Percentiles rank a stretch among this genome's conserved stretches.
Evolutionary conservation across 1,140 invertebrate species (phyloP).

Genomic region (Pachyrhynchus sulphureomaculatus): DNA sequence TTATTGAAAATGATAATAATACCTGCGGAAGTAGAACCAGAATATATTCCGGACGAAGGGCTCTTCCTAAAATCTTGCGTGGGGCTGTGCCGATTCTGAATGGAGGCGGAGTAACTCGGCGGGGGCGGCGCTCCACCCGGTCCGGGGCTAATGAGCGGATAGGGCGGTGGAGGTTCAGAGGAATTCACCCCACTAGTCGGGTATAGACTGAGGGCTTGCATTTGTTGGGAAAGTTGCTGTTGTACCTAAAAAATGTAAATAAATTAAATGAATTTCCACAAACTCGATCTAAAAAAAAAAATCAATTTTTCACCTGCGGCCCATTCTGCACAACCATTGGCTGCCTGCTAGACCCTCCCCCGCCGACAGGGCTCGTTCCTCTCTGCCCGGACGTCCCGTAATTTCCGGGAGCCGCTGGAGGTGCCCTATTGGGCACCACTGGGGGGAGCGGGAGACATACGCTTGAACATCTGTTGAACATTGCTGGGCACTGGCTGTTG

Average conservation of each 20-base stretch:
- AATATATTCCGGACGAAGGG: constrained; percentile 77
- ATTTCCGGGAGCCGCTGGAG: constrained; percentile 53
- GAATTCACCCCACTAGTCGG: constrained; percentile 58
- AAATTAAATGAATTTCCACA: not conserved
- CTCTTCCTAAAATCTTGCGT: constrained; percentile 72
- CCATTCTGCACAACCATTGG: constrained; percentile 82
- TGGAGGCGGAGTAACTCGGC: constrained; percentile 81
- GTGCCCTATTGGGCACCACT: constrained; percentile 61
- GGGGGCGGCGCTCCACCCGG: constrained; percentile 68
- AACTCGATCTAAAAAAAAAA: not conserved
- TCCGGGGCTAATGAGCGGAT: constrained; percentile 63
- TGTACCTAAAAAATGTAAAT: constrained; percentile 52
- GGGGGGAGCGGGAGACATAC: constrained; percentile 77
- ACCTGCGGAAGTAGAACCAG: constrained; percentile 69
- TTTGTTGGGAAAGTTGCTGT: constrained; percentile 82
- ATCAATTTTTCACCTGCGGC: constrained; percentile 59
- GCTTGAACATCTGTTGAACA: constrained; percentile 81
- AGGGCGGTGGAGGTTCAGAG: constrained; percentile 73
- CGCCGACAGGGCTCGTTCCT: constrained; percentile 64
- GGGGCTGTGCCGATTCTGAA: constrained; percentile 83
- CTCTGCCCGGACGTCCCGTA: constrained; percentile 57
- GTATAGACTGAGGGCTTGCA: constrained; percentile 82
- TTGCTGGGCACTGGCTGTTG: constrained; percentile 60
- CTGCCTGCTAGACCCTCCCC: constrained; percentile 54
- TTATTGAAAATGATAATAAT: too few relatives aligned